Evolutionary conservation across 1,140 invertebrate species (phyloP).

Genomic region (Scaptodrosophila lebanonensis): DNA sequence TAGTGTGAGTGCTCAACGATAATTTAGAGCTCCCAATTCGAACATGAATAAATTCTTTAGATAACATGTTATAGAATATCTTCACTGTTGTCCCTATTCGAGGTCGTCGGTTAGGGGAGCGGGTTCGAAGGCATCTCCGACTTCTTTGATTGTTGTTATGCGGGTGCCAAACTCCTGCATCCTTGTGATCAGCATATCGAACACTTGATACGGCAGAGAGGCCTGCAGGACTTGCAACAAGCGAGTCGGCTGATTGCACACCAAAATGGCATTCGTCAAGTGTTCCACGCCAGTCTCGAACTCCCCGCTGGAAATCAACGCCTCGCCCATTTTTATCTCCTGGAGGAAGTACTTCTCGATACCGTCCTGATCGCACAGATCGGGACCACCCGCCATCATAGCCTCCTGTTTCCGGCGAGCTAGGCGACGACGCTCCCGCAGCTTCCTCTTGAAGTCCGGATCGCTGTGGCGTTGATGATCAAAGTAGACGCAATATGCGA

Average conservation of each 20-base stretch:
- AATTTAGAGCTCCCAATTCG: too few relatives aligned
- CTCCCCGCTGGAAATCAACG: slow-evolving; percentile 88
- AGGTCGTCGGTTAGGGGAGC: too few relatives aligned
- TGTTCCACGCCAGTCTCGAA: slow-evolving; percentile 94
- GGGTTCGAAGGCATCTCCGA: too few relatives aligned
- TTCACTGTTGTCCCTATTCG: too few relatives aligned
- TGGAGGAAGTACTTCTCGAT: slow-evolving; percentile 81
- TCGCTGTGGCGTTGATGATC: slow-evolving; percentile 94
- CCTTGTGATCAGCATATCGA: slow-evolving; percentile 88
- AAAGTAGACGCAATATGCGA: slow-evolving; percentile 98
- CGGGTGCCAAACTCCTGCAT: slow-evolving; percentile 81
- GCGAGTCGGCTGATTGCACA: slow-evolving; percentile 95
- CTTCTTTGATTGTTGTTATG: too few relatives aligned
- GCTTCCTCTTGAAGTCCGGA: slow-evolving; percentile 93
- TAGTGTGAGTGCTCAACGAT: too few relatives aligned
- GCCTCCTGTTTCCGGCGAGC: background rate
- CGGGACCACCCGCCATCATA: slow-evolving; percentile 85
- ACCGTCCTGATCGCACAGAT: slow-evolving; percentile 79
- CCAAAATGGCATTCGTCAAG: slow-evolving; percentile 93
- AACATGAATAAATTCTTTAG: too few relatives aligned
- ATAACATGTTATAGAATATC: too few relatives aligned
- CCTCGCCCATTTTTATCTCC: slow-evolving; percentile 91
- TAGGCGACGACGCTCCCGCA: slow-evolving; percentile 46
- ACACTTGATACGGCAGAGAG: slow-evolving; percentile 93
- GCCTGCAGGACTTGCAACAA: slow-evolving; percentile 92